Base-by-base conservation (phyloP, 2,113 vertebrate genomes). In the Stomatorhinus ivindoensis region DNA sequence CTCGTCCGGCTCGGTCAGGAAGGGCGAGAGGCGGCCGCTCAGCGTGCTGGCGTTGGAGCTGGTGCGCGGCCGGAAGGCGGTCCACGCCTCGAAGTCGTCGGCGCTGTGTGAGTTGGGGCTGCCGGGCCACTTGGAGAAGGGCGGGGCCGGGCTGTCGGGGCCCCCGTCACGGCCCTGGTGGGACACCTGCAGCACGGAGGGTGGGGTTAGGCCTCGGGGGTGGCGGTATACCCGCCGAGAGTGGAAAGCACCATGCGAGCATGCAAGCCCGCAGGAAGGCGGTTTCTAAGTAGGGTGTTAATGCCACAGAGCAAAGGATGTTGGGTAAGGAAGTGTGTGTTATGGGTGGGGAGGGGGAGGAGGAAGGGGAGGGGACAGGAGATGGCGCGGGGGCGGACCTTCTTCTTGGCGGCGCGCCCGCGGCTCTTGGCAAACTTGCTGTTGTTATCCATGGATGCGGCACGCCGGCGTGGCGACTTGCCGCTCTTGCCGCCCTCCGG, bases 371-470 rank as follows among this genome's bases (percentile, higher is more conserved):
- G 48, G 47, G 47, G 10, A 11, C 0, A 48, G 47, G 47, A 48
- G 10, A 48, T 3, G 47, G 13, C 10, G 10, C 19, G 9, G 35
- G 19, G 21, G 39, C 51, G 31, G 91, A 96, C 97, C 95, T 99
- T 99, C 93, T 99, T 99, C 96, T 99, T 99, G 50, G 97, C 95
- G 15, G 98, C 98, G 76, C 97, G 96, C 90, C 98, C 98, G 91
- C 97, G 96, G 94, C 98, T 98, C 94, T 98, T 99, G 44, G 97
- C 94, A 90, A 99, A 97, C 92, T 99, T 99, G 93, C 97, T 98
- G 96, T 97, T 99, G 96, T 99, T 99, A 95, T 99, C 98, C 98
- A 99, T 99, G 89, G 98, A 99, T 0, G 96, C 96, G 0, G 98
- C 98, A 93, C 98, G 95, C 92, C 98, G 97, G 88, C 98, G 95